Base-by-base conservation (phyloP, 2,888 invertebrate species). In the Conus canariensis region DNA sequence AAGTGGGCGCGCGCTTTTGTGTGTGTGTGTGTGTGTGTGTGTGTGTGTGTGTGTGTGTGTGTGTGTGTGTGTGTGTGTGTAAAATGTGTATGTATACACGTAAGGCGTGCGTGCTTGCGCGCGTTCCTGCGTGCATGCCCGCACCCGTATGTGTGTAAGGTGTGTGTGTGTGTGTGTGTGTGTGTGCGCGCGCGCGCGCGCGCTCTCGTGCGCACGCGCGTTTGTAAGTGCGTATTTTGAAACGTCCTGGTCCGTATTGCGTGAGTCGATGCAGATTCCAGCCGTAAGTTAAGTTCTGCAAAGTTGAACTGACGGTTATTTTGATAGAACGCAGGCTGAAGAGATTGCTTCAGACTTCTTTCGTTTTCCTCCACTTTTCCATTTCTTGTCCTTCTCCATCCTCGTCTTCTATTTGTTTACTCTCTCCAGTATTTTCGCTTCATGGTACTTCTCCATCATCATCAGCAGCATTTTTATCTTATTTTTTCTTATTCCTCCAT, bases 161-260 rank as follows among this genome's bases (percentile, higher is more conserved):
- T 74, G 74, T 74, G 74, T 74, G 74, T 74, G 74, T 74, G 74
- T n/a, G 9, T 74, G 74, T 74, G n/a, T 74, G 22, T 74, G 74
- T 74, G 74, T 74, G 74, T 14, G 30, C 6, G 77, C 6, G 77
- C 1, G 77, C 0, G 30, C 6, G 70, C 6, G 70, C 22, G 70
- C 6, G 56, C 12, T 60, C 58, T 2, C 8, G 19, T 0, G 58
- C 10, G 70, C 19, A 2, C 7, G 70, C 4, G 70, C 19, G 70
- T 70, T 7, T 70, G n/a, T 70, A 19, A 10, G 77, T 77, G 77
- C 30, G 30, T 77, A 30, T 30, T 25, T 74, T 45, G 45, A 45
- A 45, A 22, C n/a, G 70, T 74, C 8, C 70, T 10, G 60, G 60
- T 64, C 45, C 45, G 45, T 45, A 45, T 45, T 3, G 45, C 45